These are phyloP conservation scores for Mesoclemmys tuberculata DNA, from an alignment of 2,113 vertebrate species.

Conservation along the genomic window DNA sequence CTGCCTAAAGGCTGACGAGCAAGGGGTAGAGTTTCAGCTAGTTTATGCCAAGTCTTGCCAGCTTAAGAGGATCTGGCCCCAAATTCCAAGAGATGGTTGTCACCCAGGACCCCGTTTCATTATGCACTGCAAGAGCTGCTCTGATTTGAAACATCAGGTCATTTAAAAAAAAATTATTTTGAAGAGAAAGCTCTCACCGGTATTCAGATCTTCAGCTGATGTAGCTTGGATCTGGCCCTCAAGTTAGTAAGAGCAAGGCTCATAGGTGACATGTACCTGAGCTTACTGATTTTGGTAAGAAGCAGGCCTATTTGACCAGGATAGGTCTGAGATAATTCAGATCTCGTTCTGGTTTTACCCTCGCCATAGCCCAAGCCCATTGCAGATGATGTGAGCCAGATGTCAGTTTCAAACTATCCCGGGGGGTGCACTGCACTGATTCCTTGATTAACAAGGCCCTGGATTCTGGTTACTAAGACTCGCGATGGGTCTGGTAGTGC, in stretches of 20 bases:
- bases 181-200: not conserved
- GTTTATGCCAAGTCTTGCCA: not conserved
- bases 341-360: not conserved
- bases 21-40: not conserved
- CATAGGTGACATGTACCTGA: not conserved
- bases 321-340: not conserved
- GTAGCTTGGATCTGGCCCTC: not conserved
- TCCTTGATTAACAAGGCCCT: too few species aligned
- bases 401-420: too few species aligned
- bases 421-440: too few species aligned
- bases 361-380: not conserved
- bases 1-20: not conserved
- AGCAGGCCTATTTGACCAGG: not conserved
- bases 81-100: not conserved
- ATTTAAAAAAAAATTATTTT: not conserved
- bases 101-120: not conserved
- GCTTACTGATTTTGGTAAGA: not conserved
- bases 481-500: too few species aligned
- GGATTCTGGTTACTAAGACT: too few species aligned
- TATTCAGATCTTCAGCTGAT: not conserved
- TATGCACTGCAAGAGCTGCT: not conserved
- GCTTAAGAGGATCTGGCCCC: not conserved
- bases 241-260: not conserved
- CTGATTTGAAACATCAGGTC: not conserved
- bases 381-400: not conserved